These are phyloP conservation scores for Smutsia temminckii DNA, from an alignment of 2,797 vertebrate genomes.

Conservation along the genomic window DNA sequence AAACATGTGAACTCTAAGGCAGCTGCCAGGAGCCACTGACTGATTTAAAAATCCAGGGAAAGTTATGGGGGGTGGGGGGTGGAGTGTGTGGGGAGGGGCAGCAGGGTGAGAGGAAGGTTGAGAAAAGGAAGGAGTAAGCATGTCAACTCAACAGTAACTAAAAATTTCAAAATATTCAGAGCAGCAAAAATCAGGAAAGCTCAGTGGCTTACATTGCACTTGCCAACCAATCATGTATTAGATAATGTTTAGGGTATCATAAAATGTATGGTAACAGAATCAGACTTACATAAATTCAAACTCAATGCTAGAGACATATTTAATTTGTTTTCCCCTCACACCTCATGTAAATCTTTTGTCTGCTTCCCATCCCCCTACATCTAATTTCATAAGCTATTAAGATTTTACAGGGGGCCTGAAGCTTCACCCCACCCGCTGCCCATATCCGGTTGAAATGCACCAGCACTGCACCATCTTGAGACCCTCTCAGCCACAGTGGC, in stretches of 20 bases:
- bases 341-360: slow-evolving; percentile 24
- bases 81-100: background rate
- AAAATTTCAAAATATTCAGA: slow-evolving; percentile 43
- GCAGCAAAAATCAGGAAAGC: slow-evolving; percentile 43
- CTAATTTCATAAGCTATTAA: background rate
- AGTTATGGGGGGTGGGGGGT: background rate
- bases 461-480: background rate
- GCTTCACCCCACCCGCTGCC: background rate
- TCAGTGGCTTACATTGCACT: background rate
- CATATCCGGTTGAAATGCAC: background rate
- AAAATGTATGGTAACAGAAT: slow-evolving; percentile 52
- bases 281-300: slow-evolving; percentile 54
- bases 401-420: slow-evolving; percentile 6
- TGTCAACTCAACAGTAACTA: background rate
- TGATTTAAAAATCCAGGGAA: slow-evolving; percentile 44
- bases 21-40: slow-evolving; percentile 25
- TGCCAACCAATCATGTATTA: slow-evolving; percentile 42
- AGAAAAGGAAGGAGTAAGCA: background rate
- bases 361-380: background rate
- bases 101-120: background rate
- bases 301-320: slow-evolving; percentile 26
- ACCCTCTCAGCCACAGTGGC: background rate
- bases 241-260: slow-evolving; percentile 45
- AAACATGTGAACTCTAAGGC: slow-evolving; percentile 55
- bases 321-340: background rate